Evolutionary conservation across 2,113 vertebrate species (phyloP), one percentile per base, ranked within the genome.

Genomic region (Eudyptes chrysolophus): DNA sequence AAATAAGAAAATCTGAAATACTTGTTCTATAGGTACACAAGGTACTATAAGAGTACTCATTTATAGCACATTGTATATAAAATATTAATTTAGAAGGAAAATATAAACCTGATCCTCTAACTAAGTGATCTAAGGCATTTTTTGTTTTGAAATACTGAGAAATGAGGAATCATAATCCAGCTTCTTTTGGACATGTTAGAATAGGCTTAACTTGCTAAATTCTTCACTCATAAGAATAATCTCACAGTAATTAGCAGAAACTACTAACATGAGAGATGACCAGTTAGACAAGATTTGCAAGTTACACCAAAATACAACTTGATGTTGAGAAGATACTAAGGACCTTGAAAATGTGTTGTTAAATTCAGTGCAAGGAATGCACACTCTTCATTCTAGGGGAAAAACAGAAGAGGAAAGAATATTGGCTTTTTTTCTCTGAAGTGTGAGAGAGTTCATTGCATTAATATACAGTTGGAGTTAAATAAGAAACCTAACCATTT

Each of bases 341-440:
- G 61, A 93, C 16, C 26, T 78, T 68, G 34, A 83, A 86, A 94
- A 84, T 7, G 20, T 70, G 71, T 42, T 92, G 52, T 69, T 75
- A 55, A 83, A 72, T 83, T 94, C 88, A 95, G 0, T 85, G 68
- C 78, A 92, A 90, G 62, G 90, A 90, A 66, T 80, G 77, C 38
- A 72, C 25, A 16, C 27, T 97, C 97, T 97, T 97, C 92, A 84
- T 72, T 79, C 97, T 97, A 82, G 54, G 20, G 32, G 26, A 66
- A 77, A 95, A 97, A 96, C 20, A 96, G 34, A 95, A 80, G 21
- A 92, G 40, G 25, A 83, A 65, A 87, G 27, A 58, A 91, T 22
- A 84, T 80, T 84, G 9, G 15, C 8, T 20, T 58, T 85, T 87
- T 79, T 86, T 44, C 15, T 85, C 34, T 36, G 13, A 44, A 62